These are phyloP conservation scores for Mergus octosetaceus DNA, from an alignment of 2,797 vertebrate genomes.

Conservation along the genomic window DNA sequence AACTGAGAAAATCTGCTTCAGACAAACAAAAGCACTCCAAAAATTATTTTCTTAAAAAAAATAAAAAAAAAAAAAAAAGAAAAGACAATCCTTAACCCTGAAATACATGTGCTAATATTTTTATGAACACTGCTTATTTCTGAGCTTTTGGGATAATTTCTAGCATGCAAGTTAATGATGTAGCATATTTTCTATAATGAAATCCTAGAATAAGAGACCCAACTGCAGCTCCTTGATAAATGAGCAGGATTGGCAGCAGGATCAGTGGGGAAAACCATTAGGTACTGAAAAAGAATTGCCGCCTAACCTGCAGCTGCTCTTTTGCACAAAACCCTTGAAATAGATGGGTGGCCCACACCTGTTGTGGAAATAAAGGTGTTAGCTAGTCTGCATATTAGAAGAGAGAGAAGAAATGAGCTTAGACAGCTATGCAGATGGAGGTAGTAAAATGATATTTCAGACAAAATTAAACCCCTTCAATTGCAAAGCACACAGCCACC, in stretches of 20 bases:
- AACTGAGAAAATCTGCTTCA: constrained; percentile 20
- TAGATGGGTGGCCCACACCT: neutral
- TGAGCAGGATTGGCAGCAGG: neutral
- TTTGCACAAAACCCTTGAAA: neutral
- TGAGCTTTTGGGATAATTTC: neutral
- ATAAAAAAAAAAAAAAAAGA: neutral
- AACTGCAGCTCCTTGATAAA: neutral
- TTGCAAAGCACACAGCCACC: neutral
- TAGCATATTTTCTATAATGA: neutral
- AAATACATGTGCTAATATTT: neutral
- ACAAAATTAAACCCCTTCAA: neutral
- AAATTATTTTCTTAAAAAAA: neutral
- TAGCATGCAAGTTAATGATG: neutral
- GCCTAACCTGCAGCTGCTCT: neutral
- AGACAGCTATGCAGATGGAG: neutral
- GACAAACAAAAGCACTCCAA: neutral
- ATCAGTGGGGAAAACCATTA: neutral
- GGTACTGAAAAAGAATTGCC: neutral
- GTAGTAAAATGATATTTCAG: neutral
- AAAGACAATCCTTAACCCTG: neutral
- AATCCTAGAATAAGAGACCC: neutral
- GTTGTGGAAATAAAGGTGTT: neutral
- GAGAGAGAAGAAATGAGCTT: neutral
- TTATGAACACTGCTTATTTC: neutral
- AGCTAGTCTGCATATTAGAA: neutral